Percentiles rank a stretch among this genome's conserved stretches.
These are phyloP conservation scores for Microcebus lehilahytsara DNA, from an alignment of 2,113 vertebrate species.

Conservation along the genomic window DNA sequence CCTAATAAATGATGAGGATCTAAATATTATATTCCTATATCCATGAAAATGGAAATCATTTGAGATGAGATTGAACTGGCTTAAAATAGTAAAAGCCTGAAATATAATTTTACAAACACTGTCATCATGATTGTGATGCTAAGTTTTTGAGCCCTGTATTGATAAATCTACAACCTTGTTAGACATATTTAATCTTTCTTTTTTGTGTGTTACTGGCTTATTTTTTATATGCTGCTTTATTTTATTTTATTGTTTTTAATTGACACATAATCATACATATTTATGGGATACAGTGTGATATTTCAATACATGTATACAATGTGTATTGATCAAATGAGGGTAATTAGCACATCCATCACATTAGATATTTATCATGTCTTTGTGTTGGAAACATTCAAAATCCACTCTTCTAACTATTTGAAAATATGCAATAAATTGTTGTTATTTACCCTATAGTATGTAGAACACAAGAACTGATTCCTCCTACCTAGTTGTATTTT, in stretches of 20 bases:
- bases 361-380: neutral
- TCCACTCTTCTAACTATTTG: neutral
- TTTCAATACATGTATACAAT: neutral
- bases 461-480: neutral
- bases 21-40: slow-evolving; percentile 35
- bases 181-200: slow-evolving; percentile 16
- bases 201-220: neutral
- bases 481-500: neutral
- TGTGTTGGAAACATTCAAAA: neutral
- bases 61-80: slow-evolving; percentile 1
- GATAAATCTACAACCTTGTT: neutral
- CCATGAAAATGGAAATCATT: slow-evolving; percentile 1
- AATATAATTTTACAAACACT: neutral
- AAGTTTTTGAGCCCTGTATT: slow-evolving; percentile 23
- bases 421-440: neutral
- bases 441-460: neutral
- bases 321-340: neutral
- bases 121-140: neutral
- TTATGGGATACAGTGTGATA: neutral
- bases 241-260: neutral
- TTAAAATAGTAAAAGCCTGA: slow-evolving; percentile 13
- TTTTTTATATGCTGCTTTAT: neutral
- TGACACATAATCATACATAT: neutral
- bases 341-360: neutral
- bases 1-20: neutral